Conservation (phyloP, 2,113 vertebrate species). For the Pseudorectes ferrugineus region DNA sequence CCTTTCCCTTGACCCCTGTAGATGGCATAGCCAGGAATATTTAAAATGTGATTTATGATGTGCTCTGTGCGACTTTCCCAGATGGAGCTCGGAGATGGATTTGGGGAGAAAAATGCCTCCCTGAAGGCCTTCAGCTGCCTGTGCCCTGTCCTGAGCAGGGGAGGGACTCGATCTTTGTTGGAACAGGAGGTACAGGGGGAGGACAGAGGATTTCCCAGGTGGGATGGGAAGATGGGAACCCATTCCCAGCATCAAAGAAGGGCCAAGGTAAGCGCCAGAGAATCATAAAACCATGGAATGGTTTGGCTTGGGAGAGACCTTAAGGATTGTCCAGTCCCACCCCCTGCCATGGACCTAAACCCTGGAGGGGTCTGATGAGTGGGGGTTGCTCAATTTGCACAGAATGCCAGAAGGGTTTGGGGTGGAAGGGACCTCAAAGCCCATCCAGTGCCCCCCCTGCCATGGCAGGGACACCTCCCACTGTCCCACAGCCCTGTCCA, state of each 20-base stretch:
- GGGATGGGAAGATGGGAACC: not conserved
- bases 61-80: not conserved
- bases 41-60: not conserved
- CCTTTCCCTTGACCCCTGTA: not conserved
- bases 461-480: not conserved
- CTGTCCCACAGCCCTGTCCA: not conserved
- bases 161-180: not conserved
- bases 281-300: not conserved
- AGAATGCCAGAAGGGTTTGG: not conserved
- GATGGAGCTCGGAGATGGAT: not conserved
- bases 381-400: not conserved
- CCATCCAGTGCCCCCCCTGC: too few relatives aligned
- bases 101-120: not conserved
- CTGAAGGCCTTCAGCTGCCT: not conserved
- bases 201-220: accelerated
- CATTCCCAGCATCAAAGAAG: not conserved
- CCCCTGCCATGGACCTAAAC: not conserved
- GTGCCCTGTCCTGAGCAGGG: not conserved
- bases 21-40: not conserved
- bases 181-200: not conserved
- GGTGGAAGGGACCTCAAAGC: not conserved
- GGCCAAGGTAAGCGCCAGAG: not conserved
- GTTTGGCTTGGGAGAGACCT: not conserved
- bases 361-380: too few relatives aligned
- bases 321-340: not conserved